Base-by-base conservation (phyloP, 2,888 invertebrate genomes). In the Pterobdella sp. region DNA sequence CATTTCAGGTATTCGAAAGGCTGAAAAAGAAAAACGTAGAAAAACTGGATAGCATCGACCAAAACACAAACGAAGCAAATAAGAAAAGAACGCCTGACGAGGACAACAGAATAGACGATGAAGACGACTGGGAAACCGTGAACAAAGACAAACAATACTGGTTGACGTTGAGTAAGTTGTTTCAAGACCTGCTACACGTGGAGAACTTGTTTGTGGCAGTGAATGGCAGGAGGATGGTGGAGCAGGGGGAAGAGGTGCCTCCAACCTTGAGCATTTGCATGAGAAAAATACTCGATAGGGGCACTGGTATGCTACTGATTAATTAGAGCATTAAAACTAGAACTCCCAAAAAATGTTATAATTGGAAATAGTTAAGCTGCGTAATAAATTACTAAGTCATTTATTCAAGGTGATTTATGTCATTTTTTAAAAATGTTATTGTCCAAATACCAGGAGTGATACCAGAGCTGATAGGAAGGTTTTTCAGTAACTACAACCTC, bases 181-280 rank as follows among this genome's bases (percentile, higher is more conserved):
- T 49, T 36, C 71, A 71, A n/a, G 71, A 71, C 71, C 71, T 71
- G 4, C 71, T 71, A 22, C 29, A 63, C 4, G 36, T 71, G 1
- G 60, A 71, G 35, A 71, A 32, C 63, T 63, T 71, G n/a, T 34
- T 71, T 36, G 56, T 31, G 26, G 60, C 14, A 3, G 60, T 56
- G 60, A 26, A 56, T 26, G 60, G 14, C 4, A 56, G n/a, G n/a
- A 56, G 26, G 60, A 22, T 56, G 65, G 32, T 65, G 26, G 69
- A 31, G 31, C 49, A 42, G 31, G 56, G 32, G 32, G 32, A 31
- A 32, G 49, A 29, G 31, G 4, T 34, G 7, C 63, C 31, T 2
- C 22, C 29, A 1, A n/a, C 31, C 4, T n/a, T 34, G 2, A 4
- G 7, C 35, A 42, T 42, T 18, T 42, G 10, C 42, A 42, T 34